Base-by-base conservation (phyloP, 2,113 vertebrate genomes). In the Notothenia coriiceps region DNA sequence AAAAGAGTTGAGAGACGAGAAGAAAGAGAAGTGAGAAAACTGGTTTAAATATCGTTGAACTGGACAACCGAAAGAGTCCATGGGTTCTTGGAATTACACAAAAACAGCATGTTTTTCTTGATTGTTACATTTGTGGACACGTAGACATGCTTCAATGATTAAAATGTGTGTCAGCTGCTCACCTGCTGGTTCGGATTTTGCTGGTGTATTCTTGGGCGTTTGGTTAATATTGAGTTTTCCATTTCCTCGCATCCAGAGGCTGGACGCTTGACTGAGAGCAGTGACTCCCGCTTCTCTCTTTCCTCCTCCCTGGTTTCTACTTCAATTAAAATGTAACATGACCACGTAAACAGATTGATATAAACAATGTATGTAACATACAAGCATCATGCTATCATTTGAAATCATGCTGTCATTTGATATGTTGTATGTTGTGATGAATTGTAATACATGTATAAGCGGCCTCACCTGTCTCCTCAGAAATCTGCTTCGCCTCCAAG, bases 181-280 rank as follows among this genome's bases (percentile, higher is more conserved):
- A 97, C 97, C 96, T 98, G 97, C 90, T 98, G 97, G 15, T 94
- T 91, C 91, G 95, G 96, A 88, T 94, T 93, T 92, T 97, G 96
- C 91, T 98, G 97, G 10, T 96, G 94, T 86, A 94, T 94, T 94
- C 96, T 97, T 7, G 96, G 95, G 87, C 96, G 95, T 92, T 98
- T 99, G 44, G 95, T 95, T 91, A 95, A 91, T 70, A 95, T 91
- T 66, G 95, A 90, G 0, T 94, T 95, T 80, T 97, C 96, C 0
- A 93, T 94, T 86, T 96, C 96, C 65, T 89, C 92, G 55, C 95
- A 93, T 92, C 78, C 81, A 79, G 96, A 95, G 0, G 95, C 89
- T 61, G 95, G 88, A 75, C 96, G 95, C 85, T 97, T 99, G 44
- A 95, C 95, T 80, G 96, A 83, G 46, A 94, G 88, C 10, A 94